These are phyloP conservation scores for Poeciliopsis gracilis DNA, from an alignment of 2,797 vertebrate genomes.

Conservation along the genomic window DNA sequence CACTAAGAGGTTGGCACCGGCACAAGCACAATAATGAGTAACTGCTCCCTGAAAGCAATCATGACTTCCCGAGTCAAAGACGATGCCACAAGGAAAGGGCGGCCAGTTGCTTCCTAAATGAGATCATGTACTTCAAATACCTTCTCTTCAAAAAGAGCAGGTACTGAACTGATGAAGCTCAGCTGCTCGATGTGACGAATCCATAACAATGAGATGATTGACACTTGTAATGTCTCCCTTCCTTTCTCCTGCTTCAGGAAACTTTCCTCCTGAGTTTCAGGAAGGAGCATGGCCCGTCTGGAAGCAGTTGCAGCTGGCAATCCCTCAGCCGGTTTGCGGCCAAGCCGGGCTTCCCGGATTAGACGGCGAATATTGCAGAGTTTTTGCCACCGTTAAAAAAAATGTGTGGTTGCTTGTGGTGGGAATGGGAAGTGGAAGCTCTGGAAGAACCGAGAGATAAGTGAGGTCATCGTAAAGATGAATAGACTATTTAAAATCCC, in stretches of 20 bases:
- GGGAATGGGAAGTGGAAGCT: conserved; percentile 74
- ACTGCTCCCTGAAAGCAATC: conserved; percentile 74
- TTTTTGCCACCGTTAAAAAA: conserved; percentile 63
- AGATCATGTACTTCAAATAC: conserved; percentile 71
- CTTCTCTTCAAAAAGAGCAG: conserved; percentile 35
- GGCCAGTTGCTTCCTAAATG: conserved; percentile 66
- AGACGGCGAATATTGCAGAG: conserved; percentile 72
- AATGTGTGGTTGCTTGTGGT: conserved; percentile 65
- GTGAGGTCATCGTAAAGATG: conserved; percentile 70
- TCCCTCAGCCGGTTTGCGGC: conserved; percentile 58
- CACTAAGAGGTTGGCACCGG: conserved; percentile 57
- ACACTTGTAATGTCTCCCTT: conserved; percentile 59
- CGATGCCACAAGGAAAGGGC: conserved; percentile 66
- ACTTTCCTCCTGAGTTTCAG: conserved; percentile 51
- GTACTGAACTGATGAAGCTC: conserved; percentile 50
- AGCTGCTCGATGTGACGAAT: conserved; percentile 47
- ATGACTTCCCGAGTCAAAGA: conserved; percentile 60
- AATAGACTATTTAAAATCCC: conserved; percentile 62
- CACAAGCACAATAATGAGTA: conserved; percentile 69
- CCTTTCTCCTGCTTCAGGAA: conserved; percentile 39
- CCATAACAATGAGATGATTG: conserved; percentile 44
- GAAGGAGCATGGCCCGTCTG: conserved; percentile 52
- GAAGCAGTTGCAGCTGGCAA: conserved; percentile 60
- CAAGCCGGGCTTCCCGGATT: conserved; percentile 67
- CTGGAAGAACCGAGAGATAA: conserved; percentile 68